Evolutionary conservation across 2,113 vertebrate genomes (phyloP).

Genomic region (Smithornis capensis): DNA sequence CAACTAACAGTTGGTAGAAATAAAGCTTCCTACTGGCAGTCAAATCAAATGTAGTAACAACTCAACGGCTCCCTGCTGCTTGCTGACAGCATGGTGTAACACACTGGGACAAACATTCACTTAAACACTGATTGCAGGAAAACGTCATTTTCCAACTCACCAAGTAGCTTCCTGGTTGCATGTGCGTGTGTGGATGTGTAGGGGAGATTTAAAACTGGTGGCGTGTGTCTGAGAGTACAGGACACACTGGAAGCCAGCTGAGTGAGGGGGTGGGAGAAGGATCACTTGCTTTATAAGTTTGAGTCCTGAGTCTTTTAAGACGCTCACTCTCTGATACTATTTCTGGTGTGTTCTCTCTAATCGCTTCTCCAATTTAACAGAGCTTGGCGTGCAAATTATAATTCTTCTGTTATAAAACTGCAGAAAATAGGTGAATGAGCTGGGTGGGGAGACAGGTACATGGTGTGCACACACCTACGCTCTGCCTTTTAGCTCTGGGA

Average conservation of each 20-base stretch:
- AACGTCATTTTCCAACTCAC: constrained; percentile 71
- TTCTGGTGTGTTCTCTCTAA: constrained; percentile 8
- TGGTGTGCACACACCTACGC: not conserved
- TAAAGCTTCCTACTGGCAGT: constrained; percentile 82
- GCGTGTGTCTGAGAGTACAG: not conserved
- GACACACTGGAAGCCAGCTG: not conserved
- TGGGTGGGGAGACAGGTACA: not conserved
- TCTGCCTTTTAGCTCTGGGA: not conserved
- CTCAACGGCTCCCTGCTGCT: constrained; percentile 78
- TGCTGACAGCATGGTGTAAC: constrained; percentile 80
- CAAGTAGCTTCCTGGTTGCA: not conserved
- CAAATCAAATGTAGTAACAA: constrained; percentile 88
- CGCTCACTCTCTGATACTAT: not conserved
- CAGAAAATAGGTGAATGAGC: not conserved
- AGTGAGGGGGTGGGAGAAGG: not conserved
- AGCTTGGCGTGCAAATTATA: not conserved
- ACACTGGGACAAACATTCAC: constrained; percentile 84
- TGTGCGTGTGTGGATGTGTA: fast-evolving
- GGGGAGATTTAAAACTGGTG: not conserved
- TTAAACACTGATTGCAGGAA: constrained; percentile 83
- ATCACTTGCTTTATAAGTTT: constrained; percentile 25
- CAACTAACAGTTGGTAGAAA: constrained; percentile 79
- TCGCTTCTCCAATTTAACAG: not conserved
- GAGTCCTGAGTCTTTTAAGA: constrained; percentile 1
- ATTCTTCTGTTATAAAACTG: not conserved